phyloP scores from a whole-genome alignment of 2,888 invertebrate genomes.

The Eupithecia exiguata region DNA sequence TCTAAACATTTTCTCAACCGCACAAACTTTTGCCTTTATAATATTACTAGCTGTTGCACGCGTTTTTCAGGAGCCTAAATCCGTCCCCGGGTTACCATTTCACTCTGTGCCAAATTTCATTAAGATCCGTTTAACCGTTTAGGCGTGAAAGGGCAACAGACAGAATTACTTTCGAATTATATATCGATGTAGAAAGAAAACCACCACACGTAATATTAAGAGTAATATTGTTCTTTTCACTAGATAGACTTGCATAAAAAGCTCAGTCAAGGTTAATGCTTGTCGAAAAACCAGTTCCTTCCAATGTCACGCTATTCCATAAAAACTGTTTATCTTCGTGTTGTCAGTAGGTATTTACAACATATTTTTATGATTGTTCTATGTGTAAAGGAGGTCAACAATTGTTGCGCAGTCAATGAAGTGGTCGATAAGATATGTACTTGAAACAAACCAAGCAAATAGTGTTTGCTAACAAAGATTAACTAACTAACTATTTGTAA shows the following conservation, averaged over 20 bases:
- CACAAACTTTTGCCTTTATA: too few relatives aligned
- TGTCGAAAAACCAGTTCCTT: constrained; percentile 16
- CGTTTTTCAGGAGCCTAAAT: too few relatives aligned
- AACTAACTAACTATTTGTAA: not conserved
- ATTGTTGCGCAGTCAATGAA: constrained; percentile 25
- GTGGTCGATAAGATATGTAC: constrained; percentile 29
- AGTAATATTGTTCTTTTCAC: not conserved
- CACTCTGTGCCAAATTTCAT: too few relatives aligned
- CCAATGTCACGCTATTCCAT: constrained; percentile 3
- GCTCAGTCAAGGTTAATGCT: not conserved
- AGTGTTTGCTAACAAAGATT: constrained; percentile 4
- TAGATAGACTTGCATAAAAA: not conserved
- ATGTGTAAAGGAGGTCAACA: constrained; percentile 29
- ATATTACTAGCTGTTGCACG: too few relatives aligned
- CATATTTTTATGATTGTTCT: constrained; percentile 22
- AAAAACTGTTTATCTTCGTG: not conserved
- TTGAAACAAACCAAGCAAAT: constrained; percentile 26
- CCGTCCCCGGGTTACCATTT: too few relatives aligned
- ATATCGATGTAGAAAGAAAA: not conserved
- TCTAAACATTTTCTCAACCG: too few relatives aligned
- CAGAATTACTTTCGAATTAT: too few relatives aligned
- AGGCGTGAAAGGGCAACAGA: too few relatives aligned
- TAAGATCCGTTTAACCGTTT: too few relatives aligned
- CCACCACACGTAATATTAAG: not conserved
- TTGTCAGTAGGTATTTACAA: constrained; percentile 22